Evolutionary conservation across 1,140 invertebrate species (phyloP).

Genomic region (Tribolium madens): DNA sequence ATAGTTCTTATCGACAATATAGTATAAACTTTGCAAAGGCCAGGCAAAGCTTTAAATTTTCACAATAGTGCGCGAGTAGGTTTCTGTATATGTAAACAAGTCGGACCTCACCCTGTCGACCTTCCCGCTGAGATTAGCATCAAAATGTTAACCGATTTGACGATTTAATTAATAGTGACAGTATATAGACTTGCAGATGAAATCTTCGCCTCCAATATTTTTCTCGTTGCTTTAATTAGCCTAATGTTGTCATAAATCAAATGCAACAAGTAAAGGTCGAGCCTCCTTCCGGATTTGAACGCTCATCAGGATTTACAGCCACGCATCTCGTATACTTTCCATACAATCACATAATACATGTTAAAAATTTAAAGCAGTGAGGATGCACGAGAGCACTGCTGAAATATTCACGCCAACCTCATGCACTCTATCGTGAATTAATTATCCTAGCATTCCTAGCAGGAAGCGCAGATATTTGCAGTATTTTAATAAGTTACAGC

Average conservation of each 20-base stretch:
- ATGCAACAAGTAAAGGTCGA: background rate
- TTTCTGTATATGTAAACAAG: background rate
- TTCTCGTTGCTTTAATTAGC: background rate
- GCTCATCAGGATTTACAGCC: background rate
- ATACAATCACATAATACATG: background rate
- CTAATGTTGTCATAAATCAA: background rate
- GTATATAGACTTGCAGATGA: too few species aligned
- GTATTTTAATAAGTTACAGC: background rate
- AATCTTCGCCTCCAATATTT: too few species aligned
- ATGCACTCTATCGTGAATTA: background rate
- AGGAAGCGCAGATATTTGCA: background rate
- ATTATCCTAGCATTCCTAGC: background rate
- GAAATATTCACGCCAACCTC: background rate
- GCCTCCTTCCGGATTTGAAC: background rate
- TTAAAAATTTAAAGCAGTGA: background rate
- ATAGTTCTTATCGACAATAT: background rate
- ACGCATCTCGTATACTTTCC: background rate
- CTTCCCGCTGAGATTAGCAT: background rate
- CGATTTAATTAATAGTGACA: background rate
- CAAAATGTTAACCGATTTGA: background rate
- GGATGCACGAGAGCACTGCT: background rate
- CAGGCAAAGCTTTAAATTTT: background rate
- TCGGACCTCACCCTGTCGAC: background rate
- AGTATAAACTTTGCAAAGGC: background rate
- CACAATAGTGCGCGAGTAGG: background rate